Evolutionary conservation across 2,113 vertebrate species (phyloP).

Genomic region (Hemichromis elongatus): DNA sequence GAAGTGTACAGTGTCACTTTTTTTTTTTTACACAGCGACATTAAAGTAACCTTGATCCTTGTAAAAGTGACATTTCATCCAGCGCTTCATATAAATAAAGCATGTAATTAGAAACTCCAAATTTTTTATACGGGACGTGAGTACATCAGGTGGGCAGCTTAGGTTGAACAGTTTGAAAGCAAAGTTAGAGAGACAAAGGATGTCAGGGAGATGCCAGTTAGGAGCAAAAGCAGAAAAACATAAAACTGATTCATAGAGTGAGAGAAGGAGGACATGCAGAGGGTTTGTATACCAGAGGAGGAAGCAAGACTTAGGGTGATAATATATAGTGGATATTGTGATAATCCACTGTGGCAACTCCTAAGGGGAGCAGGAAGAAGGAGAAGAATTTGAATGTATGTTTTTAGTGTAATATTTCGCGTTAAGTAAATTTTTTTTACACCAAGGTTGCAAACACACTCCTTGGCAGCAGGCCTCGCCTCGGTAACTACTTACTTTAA

Average conservation of each 20-base stretch:
- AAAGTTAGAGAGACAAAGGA: neutral
- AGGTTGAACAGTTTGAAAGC: neutral
- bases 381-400: neutral
- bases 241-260: neutral
- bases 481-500: neutral
- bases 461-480: neutral
- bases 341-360: neutral
- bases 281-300: neutral
- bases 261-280: neutral
- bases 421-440: neutral
- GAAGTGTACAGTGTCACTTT: neutral
- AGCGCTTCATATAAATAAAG: neutral
- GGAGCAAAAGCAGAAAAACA: neutral
- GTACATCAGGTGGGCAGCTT: neutral
- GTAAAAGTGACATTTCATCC: neutral
- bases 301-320: neutral
- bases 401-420: neutral
- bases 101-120: neutral
- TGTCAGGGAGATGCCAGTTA: neutral
- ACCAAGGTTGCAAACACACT: neutral
- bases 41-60: neutral
- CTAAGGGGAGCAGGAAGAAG: neutral
- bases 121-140: neutral
- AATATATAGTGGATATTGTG: too few species aligned
- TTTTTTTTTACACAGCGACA: neutral